Percentiles rank a stretch among this genome's conserved stretches.
These are phyloP conservation scores for Rhea pennata DNA, from an alignment of 2,113 vertebrate species.

Conservation along the genomic window DNA sequence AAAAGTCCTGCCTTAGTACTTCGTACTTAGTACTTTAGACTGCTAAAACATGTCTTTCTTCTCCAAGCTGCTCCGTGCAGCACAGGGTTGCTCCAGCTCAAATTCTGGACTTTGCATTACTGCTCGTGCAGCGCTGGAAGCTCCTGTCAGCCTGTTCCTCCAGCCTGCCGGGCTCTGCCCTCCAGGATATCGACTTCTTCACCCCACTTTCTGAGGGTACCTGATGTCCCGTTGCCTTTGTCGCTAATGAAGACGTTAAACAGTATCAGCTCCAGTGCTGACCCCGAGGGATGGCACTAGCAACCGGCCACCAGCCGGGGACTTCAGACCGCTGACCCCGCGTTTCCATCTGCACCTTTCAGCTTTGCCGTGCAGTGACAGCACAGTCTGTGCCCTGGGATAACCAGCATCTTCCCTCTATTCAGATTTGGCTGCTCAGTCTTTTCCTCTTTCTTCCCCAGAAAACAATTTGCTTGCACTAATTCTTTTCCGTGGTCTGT, in stretches of 20 bases:
- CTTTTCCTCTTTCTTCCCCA: not conserved
- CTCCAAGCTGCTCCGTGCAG: not conserved
- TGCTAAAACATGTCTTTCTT: not conserved
- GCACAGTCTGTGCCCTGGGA: no score
- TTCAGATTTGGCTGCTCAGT: not conserved
- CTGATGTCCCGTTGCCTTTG: not conserved
- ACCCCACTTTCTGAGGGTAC: not conserved
- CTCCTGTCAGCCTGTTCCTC: not conserved
- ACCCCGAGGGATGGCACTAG: not conserved
- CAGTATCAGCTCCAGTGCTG: not conserved
- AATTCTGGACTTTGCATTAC: not conserved
- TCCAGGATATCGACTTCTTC: not conserved
- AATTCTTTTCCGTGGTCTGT: not conserved
- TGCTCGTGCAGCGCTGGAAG: no score
- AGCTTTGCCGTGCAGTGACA: not conserved
- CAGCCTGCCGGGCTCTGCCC: not conserved
- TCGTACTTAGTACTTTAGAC: not conserved
- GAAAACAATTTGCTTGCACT: not conserved
- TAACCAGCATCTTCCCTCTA: not conserved
- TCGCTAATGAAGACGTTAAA: not conserved
- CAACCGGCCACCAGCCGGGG: not conserved
- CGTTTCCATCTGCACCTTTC: not conserved
- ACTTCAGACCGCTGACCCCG: not conserved
- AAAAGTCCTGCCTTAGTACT: fast-evolving
- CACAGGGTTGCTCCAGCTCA: not conserved